phyloP scores from a whole-genome alignment of 2,113 vertebrate species.

The Gallinago media region DNA sequence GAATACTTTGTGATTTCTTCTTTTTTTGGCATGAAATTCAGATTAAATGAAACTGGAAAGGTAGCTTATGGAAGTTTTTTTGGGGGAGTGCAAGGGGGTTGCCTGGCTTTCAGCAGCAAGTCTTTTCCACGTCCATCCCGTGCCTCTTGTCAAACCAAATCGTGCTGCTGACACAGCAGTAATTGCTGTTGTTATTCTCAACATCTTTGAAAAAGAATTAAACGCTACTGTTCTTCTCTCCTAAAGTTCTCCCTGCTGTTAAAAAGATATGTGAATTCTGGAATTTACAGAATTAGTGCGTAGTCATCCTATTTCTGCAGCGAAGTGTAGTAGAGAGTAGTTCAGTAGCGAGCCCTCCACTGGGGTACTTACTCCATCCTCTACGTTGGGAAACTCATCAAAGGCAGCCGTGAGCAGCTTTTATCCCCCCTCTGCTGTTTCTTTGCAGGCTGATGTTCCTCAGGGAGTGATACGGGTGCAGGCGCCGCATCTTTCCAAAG shows the following conservation, averaged over 20 bases:
- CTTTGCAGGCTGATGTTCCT: slow-evolving; percentile 82
- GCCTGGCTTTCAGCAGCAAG: not conserved
- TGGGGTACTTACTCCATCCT: slow-evolving; percentile 47
- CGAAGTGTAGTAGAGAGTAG: slow-evolving; percentile 41
- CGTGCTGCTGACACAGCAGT: slow-evolving; percentile 63
- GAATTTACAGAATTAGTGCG: slow-evolving; percentile 68
- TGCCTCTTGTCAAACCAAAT: slow-evolving; percentile 41
- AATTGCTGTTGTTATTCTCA: slow-evolving; percentile 68
- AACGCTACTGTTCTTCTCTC: slow-evolving; percentile 53
- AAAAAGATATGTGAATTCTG: slow-evolving; percentile 63
- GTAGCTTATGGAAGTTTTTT: not conserved
- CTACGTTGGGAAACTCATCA: slow-evolving; percentile 46
- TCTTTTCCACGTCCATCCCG: slow-evolving; percentile 35
- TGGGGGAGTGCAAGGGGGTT: accelerated
- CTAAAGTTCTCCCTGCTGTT: slow-evolving; percentile 59
- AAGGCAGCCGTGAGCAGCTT: slow-evolving; percentile 71
- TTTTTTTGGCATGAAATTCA: not conserved
- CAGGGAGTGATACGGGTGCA: slow-evolving; percentile 94
- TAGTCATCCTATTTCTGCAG: slow-evolving; percentile 67
- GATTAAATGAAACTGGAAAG: not conserved
- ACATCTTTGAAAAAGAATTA: slow-evolving; percentile 72
- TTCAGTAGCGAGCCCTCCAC: slow-evolving; percentile 51
- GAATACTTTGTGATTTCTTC: not conserved
- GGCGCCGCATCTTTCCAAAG: slow-evolving; percentile 93
- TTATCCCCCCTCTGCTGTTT: slow-evolving; percentile 73